Evolutionary conservation across 2,888 invertebrate genomes (phyloP).

Genomic region (Smittia sp.): DNA sequence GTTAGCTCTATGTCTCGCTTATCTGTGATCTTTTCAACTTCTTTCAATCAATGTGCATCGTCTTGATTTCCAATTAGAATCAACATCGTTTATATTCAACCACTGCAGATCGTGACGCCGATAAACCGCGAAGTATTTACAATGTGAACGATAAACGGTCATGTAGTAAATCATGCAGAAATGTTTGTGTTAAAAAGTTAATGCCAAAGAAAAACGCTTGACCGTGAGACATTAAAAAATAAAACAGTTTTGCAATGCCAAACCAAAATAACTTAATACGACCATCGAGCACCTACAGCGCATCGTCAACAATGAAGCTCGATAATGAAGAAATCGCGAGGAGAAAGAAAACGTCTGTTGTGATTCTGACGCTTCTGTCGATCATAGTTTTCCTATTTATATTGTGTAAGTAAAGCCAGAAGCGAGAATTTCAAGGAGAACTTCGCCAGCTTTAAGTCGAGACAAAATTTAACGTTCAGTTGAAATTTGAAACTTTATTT

Average conservation of each 20-base stretch:
- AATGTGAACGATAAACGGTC: neutral
- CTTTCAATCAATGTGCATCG: no score
- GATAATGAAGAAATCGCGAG: neutral
- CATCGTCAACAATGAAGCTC: neutral
- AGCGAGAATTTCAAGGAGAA: neutral
- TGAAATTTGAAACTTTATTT: neutral
- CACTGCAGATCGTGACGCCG: no score
- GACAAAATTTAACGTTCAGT: neutral
- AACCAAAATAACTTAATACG: slow-evolving; percentile 38
- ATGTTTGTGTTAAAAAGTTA: neutral
- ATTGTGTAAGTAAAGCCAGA: slow-evolving; percentile 21
- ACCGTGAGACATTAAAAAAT: neutral
- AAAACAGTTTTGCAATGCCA: slow-evolving; percentile 10
- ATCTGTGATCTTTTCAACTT: neutral
- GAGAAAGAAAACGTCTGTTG: slow-evolving; percentile 15
- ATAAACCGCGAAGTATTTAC: no score
- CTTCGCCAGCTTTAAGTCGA: neutral
- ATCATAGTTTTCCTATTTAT: slow-evolving; percentile 30
- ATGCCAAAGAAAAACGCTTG: slow-evolving; percentile 6
- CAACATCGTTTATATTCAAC: no score
- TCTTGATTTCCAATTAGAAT: no score
- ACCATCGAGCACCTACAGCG: slow-evolving; percentile 33
- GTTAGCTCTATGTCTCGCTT: no score
- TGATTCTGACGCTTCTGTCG: slow-evolving; percentile 26
- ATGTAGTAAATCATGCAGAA: neutral